Base-by-base conservation (phyloP, 2,113 vertebrate species). In the Scomber japonicus region DNA sequence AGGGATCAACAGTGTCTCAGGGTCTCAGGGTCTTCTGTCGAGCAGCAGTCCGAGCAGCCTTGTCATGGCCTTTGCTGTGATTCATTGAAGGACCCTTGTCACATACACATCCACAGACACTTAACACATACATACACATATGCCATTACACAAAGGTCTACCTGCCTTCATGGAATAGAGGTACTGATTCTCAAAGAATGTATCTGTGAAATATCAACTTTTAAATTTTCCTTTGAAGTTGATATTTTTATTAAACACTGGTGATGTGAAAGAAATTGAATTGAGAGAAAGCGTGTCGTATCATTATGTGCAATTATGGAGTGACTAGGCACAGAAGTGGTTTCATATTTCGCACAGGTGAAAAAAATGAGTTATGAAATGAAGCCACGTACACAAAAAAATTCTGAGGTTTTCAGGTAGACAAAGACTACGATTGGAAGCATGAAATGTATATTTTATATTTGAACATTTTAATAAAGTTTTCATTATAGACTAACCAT, bases 171-270 rank as follows among this genome's bases (percentile, higher is more conserved):
- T 14, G 62, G 17, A 73, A 31, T 19, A 45, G 19, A 51, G 14
- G 12, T 27, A 77, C 46, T 73, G 17, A 65, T 61, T 73, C 40
- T 31, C 10, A 15, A 44, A 46, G 40, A 82, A 63, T 24, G 5
- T 17, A 75, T 71, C 11, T 60, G 24, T 16, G 3, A 73, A 50
- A 78, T 66, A 66, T 63, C 15, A 50, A 60, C 27, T 7, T 69
- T 60, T 1, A 75, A 48, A 17, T n/a, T 60, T 61, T 19, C 59
- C 60, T 81, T 63, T 87, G 73, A 82, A 56, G 59, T 65, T 73
- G 14, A 8, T 11, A 24, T 67, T 82, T 69, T 68, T 46, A 69
- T 65, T 21, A 57, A 72, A 50, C 14, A 56, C 1, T 60, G 15
- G 30, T 15, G 10, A 11, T 15, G n/a, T 55, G 4, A 56, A 17